A percentile compares a stretch with the other conserved stretches of the same genome.
phyloP scores from a whole-genome alignment of 2,888 invertebrate genomes.

The Axea sp. region DNA sequence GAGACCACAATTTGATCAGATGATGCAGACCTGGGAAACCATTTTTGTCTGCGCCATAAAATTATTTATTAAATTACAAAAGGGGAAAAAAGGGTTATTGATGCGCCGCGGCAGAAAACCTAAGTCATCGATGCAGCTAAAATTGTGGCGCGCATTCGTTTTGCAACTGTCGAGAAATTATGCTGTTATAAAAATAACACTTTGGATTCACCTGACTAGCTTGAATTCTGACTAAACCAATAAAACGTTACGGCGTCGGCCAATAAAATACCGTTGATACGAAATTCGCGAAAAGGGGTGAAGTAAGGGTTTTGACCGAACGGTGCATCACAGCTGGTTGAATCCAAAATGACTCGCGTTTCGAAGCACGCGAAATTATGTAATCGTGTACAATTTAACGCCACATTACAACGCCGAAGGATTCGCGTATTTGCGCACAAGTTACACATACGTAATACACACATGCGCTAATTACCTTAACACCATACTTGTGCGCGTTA shows the following conservation, averaged over 20 bases:
- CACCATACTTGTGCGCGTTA: slow-evolving; percentile 33
- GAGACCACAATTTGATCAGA: slow-evolving; percentile 4
- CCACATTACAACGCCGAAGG: slow-evolving; percentile 37
- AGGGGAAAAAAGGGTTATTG: slow-evolving; percentile 7
- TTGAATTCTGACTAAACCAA: slow-evolving; percentile 22
- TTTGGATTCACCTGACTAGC: slow-evolving; percentile 39
- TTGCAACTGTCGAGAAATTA: slow-evolving; percentile 35
- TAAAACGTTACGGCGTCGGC: slow-evolving; percentile 25
- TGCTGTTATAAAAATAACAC: slow-evolving; percentile 46
- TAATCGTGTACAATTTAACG: slow-evolving; percentile 47
- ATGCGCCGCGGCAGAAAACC: slow-evolving; percentile 19
- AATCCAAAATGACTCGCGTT: slow-evolving; percentile 12
- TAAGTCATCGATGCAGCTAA: slow-evolving; percentile 23
- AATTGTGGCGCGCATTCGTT: slow-evolving; percentile 26
- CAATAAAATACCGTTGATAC: slow-evolving; percentile 36
- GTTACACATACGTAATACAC: slow-evolving; percentile 40
- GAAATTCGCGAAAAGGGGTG: slow-evolving; percentile 19
- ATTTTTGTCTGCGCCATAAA: slow-evolving; percentile 20
- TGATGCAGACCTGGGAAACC: slow-evolving; percentile 1
- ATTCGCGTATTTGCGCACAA: slow-evolving; percentile 28
- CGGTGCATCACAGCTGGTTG: slow-evolving; percentile 15
- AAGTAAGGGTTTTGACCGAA: slow-evolving; percentile 6
- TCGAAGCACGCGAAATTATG: slow-evolving; percentile 35
- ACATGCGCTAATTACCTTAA: slow-evolving; percentile 47
- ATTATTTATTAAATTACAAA: slow-evolving; percentile 29